These are phyloP conservation scores for Harpalus rubripes DNA, from an alignment of 2,888 invertebrate genomes.

Conservation along the genomic window DNA sequence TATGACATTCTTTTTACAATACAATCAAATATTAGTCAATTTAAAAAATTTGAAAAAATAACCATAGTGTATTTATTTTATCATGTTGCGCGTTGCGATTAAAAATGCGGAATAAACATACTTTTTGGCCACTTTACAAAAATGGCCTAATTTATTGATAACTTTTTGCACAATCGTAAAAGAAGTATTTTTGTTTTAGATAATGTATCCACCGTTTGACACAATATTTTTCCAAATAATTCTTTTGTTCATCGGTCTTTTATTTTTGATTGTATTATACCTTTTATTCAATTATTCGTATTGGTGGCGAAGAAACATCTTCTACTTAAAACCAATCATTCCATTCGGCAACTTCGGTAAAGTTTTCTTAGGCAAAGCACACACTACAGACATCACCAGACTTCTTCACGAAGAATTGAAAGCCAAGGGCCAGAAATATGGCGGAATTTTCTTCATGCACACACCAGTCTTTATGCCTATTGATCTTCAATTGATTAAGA, in stretches of 20 bases:
- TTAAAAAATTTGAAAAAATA: too few species aligned
- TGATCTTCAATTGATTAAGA: slow-evolving; percentile 73
- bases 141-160: too few species aligned
- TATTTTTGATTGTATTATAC: slow-evolving; percentile 34
- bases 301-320: slow-evolving; percentile 42
- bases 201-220: slow-evolving; percentile 9
- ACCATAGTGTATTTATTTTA: too few species aligned
- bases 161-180: too few species aligned
- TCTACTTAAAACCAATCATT: slow-evolving; percentile 50
- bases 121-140: too few species aligned
- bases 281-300: slow-evolving; percentile 33
- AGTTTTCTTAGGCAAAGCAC: slow-evolving; percentile 31
- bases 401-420: slow-evolving; percentile 67
- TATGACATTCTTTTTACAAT: too few species aligned
- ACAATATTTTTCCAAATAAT: background rate
- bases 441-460: slow-evolving; percentile 69
- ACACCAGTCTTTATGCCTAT: slow-evolving; percentile 72
- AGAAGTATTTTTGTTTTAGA: slow-evolving; percentile 20
- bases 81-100: too few species aligned
- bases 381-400: background rate
- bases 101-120: too few species aligned
- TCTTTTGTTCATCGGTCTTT: background rate
- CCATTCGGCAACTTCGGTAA: slow-evolving; percentile 48
- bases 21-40: too few species aligned
- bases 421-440: slow-evolving; percentile 66